Percentiles rank a stretch among this genome's conserved stretches.
These are phyloP conservation scores for Cygnus olor DNA, from an alignment of 2,797 vertebrate species.

Conservation along the genomic window DNA sequence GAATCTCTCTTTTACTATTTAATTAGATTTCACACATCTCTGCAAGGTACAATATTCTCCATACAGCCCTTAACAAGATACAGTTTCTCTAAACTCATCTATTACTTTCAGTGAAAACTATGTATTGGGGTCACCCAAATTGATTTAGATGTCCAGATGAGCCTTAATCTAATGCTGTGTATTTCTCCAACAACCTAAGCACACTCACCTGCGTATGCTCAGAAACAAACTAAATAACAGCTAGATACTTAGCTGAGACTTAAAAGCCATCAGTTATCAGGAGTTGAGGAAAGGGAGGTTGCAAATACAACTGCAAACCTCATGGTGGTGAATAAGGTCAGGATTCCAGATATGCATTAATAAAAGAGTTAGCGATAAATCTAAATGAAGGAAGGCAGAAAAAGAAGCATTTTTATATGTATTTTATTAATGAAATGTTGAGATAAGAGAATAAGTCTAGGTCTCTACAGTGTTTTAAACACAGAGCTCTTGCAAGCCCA, in stretches of 20 bases:
- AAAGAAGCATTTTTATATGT: not conserved
- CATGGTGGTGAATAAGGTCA: not conserved
- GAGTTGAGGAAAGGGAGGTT: not conserved
- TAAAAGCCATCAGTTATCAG: not conserved
- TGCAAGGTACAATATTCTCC: not conserved
- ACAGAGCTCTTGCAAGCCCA: not conserved
- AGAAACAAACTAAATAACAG: not conserved
- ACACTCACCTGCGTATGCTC: not conserved
- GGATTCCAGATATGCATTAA: not conserved
- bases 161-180: not conserved
- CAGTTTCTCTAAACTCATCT: not conserved
- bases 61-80: not conserved
- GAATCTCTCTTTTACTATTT: not conserved
- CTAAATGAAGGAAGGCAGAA: not conserved
- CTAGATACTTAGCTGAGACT: not conserved
- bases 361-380: not conserved
- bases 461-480: not conserved
- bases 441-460: not conserved
- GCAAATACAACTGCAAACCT: not conserved
- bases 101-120: not conserved
- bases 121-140: not conserved
- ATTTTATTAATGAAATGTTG: not conserved
- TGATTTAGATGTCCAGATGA: conserved; percentile 40
- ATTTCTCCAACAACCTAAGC: not conserved
- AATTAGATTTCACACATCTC: conserved; percentile 1